These are phyloP conservation scores for Sarotherodon lohbergeri DNA, from an alignment of 2,113 vertebrate genomes.

Conservation along the genomic window DNA sequence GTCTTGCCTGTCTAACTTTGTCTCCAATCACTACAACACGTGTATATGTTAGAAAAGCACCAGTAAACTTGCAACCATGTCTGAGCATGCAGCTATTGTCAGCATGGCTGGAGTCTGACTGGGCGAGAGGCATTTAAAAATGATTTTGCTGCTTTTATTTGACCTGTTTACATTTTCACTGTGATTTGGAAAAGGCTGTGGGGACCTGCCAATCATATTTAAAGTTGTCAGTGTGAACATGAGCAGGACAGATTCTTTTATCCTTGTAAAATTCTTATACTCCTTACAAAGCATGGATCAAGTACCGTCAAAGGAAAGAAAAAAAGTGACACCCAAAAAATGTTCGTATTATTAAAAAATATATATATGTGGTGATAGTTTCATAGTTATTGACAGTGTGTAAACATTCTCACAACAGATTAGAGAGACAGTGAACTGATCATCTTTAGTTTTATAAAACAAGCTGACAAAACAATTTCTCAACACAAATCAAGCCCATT, in stretches of 20 bases:
- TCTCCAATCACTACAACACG: background rate
- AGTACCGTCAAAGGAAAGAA: background rate
- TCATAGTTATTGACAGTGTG: background rate
- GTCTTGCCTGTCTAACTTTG: background rate
- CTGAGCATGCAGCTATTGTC: background rate
- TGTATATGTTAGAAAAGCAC: background rate
- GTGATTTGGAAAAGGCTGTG: background rate
- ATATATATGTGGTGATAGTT: background rate
- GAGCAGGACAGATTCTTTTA: background rate
- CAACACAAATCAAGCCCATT: background rate
- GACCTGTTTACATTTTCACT: accelerated
- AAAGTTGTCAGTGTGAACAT: background rate
- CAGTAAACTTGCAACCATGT: background rate
- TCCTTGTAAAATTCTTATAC: background rate
- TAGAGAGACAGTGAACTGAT: background rate
- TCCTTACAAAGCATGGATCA: background rate
- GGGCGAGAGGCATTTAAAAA: background rate
- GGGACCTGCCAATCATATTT: background rate
- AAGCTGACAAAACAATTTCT: background rate
- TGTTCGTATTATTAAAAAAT: background rate
- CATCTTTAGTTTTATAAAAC: background rate
- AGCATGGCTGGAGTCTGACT: background rate
- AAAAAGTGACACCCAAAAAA: accelerated
- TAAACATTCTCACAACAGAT: background rate
- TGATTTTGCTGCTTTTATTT: background rate